These are phyloP conservation scores for Aphelocoma coerulescens DNA, from an alignment of 2,113 vertebrate species.

Conservation along the genomic window DNA sequence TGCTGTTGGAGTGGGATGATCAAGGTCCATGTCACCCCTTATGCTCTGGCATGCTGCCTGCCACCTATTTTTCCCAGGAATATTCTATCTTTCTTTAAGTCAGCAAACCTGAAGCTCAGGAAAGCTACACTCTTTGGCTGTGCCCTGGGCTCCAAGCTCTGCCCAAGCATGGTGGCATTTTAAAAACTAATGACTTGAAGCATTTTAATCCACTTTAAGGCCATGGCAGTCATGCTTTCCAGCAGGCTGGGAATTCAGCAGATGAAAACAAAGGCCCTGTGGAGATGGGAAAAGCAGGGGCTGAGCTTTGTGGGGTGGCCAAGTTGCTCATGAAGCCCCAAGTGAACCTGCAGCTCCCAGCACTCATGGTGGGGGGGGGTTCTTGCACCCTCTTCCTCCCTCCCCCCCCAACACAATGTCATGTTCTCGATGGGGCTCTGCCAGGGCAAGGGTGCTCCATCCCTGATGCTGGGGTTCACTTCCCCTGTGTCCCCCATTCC, in stretches of 20 bases:
- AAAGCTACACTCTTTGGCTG: fast-evolving
- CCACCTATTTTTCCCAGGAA: not conserved
- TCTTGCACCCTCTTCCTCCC: no score
- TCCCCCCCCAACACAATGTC: fast-evolving
- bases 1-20: not conserved
- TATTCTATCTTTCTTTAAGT: not conserved
- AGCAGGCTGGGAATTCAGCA: not conserved
- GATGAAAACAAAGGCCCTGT: not conserved
- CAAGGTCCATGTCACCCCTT: fast-evolving
- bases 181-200: not conserved
- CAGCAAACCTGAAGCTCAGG: not conserved
- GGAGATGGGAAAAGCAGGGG: not conserved
- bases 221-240: not conserved
- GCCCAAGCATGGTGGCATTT: not conserved
- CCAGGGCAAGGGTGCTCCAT: not conserved
- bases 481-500: not conserved
- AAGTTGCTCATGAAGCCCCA: fast-evolving
- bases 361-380: fast-evolving
- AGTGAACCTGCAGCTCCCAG: not conserved
- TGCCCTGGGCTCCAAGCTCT: not conserved
- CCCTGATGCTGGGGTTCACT: not conserved
- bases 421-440: not conserved
- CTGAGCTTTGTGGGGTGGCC: not conserved
- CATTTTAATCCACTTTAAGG: not conserved
- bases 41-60: fast-evolving